Evolutionary conservation across 2,888 invertebrate species (phyloP), one percentile per base, ranked within the genome.

Genomic region (Aproaerema taeniolella): DNA sequence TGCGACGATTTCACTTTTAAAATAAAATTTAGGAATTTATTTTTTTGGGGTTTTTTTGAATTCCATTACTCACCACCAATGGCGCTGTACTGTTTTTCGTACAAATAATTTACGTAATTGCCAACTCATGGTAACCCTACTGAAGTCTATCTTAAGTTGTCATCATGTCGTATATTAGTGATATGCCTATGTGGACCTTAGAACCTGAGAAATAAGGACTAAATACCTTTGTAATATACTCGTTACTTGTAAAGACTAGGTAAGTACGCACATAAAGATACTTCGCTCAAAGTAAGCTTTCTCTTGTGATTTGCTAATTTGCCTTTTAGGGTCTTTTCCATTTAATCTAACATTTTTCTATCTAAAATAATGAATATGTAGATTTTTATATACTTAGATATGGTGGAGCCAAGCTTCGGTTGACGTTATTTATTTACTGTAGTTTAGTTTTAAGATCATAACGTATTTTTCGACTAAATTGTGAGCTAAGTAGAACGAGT

Each of bases 301-400:
- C 61, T 72, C 67, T 75, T 63, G 82, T 85, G 80, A 81, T 79
- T 85, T 81, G 82, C 83, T 71, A 51, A 54, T 80, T 78, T 67
- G 79, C 80, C 82, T 82, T 82, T 61, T 72, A 73, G 67, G 61
- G 49, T 66, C 66, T 70, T 74, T 58, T 59, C 35, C 70, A 64
- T 72, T n/a, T n/a, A n/a, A 75, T 64, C 55, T 62, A 65, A 63
- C 55, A 52, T 65, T 58, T 70, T 60, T 68, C 67, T 69, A 69
- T 53, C 55, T 58, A 55, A 57, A 59, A 55, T 28, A 20, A 30
- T 29, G 47, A 63, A 61, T 68, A 67, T 55, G 62, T 38, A 43
- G 33, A 49, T 53, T 68, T 78, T 75, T 76, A 74, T 77, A 77
- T 70, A 69, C 59, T 34, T 59, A 64, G 44, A 29, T 61, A 72